Evolutionary conservation across 2,888 invertebrate species (phyloP), one percentile per base, ranked within the genome.

Genomic region (Aradus depressus): DNA sequence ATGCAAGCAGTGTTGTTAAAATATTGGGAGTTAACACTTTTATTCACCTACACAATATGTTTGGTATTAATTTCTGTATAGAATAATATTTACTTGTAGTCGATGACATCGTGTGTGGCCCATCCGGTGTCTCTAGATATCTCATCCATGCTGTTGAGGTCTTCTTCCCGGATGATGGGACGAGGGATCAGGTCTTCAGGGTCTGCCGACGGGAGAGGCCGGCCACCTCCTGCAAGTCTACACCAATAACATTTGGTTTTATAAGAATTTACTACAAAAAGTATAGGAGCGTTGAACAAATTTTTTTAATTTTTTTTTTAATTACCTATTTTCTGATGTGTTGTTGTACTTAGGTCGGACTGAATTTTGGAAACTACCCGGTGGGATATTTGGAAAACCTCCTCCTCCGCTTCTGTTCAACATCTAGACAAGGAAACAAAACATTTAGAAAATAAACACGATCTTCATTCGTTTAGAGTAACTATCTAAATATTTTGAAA

Each of bases 121-220:
- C 95, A 95, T 57, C 91, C 91, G 63, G 85, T 83, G 65, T 89
- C 85, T 62, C 84, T 80, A 38, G 86, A 79, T 60, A 92, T 85
- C 65, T 91, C 86, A 69, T 93, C 93, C 73, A 95, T 83, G 53
- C 87, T 84, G 63, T 84, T 87, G 62, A 95, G 75, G 68, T 92
- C 91, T 66, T 92, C 91, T 65, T 92, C 91, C 61, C 87, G 85
- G 61, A 95, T 88, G 59, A 95, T 93, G 54, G 93, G 88, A 50
- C 86, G 75, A 59, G 84, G 80, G 52, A 75, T 71, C 50, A 83
- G 71, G 63, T 79, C 75, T 59, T 80, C 81, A 43, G 54, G 47
- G 45, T 58, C 43, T 37, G 51, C 76, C 74, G 21, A 22, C 10
- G 47, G 37, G 12, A 18, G 37, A 10, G 47, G 47, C 5, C 37